phyloP scores from a whole-genome alignment of 2,797 vertebrate species.

The Enteromius anoplus region DNA sequence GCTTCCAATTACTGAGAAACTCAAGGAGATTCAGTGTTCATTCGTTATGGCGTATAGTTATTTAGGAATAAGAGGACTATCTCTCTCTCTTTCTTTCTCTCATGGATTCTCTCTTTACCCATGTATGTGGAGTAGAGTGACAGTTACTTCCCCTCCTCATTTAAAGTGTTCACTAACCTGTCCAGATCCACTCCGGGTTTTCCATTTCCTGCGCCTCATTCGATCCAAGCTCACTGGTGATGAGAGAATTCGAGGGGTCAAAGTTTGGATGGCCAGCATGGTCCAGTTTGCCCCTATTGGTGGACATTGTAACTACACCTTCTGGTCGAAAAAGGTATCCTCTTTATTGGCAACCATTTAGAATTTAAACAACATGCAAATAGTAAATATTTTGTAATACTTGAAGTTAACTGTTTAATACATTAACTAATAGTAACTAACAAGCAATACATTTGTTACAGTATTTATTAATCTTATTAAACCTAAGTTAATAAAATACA shows the following conservation, averaged over 20 bases:
- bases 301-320: constrained; percentile 2
- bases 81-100: constrained; percentile 30
- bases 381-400: neutral
- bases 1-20: constrained; percentile 77
- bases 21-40: constrained; percentile 73
- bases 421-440: neutral
- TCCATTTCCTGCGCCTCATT: neutral
- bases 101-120: constrained; percentile 5
- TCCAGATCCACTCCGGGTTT: neutral
- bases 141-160: neutral
- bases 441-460: neutral
- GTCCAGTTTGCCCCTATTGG: neutral
- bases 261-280: neutral
- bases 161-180: neutral
- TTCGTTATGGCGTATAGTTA: constrained; percentile 68
- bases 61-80: constrained; percentile 57
- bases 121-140: neutral
- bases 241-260: neutral
- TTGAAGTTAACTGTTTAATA: neutral
- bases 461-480: neutral
- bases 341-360: neutral
- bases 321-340: neutral
- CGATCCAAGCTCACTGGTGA: neutral
- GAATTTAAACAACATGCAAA: neutral
- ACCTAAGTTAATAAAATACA: neutral